These are phyloP conservation scores for Drosophila greeni DNA, from an alignment of 2,888 invertebrate genomes.

Conservation along the genomic window DNA sequence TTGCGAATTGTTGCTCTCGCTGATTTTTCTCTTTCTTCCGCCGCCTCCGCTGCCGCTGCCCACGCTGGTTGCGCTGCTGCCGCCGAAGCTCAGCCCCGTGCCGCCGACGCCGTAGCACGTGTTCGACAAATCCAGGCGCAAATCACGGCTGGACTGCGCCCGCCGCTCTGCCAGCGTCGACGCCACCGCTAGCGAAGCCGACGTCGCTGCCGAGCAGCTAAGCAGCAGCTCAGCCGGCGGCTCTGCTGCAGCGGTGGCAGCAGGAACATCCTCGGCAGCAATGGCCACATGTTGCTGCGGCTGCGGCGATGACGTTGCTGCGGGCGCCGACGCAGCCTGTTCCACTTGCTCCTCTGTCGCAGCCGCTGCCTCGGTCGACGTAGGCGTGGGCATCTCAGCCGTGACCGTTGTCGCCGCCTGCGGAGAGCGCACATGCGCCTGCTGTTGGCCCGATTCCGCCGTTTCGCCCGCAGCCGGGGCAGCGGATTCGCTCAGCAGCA, in stretches of 20 bases:
- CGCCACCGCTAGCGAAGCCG: conserved; percentile 61
- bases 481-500: conserved; percentile 62
- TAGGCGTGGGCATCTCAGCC: conserved; percentile 54
- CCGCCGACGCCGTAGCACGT: conserved; percentile 72
- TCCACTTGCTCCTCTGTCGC: conserved; percentile 57
- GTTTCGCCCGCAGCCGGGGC: conserved; percentile 59
- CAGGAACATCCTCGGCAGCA: conserved; percentile 15
- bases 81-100: conserved; percentile 63
- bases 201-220: conserved; percentile 37
- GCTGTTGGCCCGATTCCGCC: conserved; percentile 56
- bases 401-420: conserved; percentile 52
- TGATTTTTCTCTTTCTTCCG: conserved; percentile 77
- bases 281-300: conserved; percentile 55
- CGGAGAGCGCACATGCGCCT: conserved; percentile 68
- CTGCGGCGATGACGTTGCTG: conserved; percentile 40
- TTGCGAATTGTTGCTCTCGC: conserved; percentile 77
- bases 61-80: conserved; percentile 49
- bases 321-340: conserved; percentile 33
- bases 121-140: conserved; percentile 76
- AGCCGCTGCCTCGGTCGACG: conserved; percentile 41
- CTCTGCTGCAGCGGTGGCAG: conserved; percentile 17
- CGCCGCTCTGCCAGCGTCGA: conserved; percentile 69
- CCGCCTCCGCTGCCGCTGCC: conserved; percentile 56
- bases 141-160: conserved; percentile 75
- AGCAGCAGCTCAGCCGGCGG: conserved; percentile 33